Base-by-base conservation (phyloP, 2,113 vertebrate species). In the Notechis scutatus region DNA sequence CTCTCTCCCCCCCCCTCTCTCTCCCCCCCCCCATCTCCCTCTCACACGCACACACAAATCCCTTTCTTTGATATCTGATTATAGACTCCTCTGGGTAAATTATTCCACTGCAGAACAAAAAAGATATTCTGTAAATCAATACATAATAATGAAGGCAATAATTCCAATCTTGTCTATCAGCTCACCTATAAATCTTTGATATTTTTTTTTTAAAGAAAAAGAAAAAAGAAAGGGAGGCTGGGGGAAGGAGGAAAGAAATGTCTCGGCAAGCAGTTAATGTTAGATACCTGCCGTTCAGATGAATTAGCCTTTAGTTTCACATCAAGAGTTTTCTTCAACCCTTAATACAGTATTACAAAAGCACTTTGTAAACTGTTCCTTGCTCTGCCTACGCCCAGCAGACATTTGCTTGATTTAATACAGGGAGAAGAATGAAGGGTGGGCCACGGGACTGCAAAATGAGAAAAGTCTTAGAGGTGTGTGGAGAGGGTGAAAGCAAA, bases 1-100 rank as follows among this genome's bases (percentile, higher is more conserved):
- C 56, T 20, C 6, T 3, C 6, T 59, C 21, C 1, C 5, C 0
- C 21, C 1, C 6, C 3, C 57, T 7, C 21, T 57, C 56, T 8
- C 21, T 0, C 56, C 5, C 3, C 52, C 52, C 11, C 11, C 2
- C 52, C 2, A 1, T 54, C 52, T 12, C 52, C 11, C 56, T 4
- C 56, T 20, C 3, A 12, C 61, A 5, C 11, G 5, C 11, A 14
- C 26, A 69, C 29, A n/a, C 11, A 69, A 69, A 14, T 69, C 64
- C 14, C 29, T 69, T 14, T 69, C 64, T 69, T 69, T 69, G 64
- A 69, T 69, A 69, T 69, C 64, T 69, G 64, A 69, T 69, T 34
- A 69, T 15, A 69, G n/a, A 69, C 29, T 69, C 4, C 18, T 42
- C 34, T 81, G 34, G 34, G 34, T 39, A 81, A 42, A 42, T 8